These are phyloP conservation scores for Thaumatotibia leucotreta DNA, from an alignment of 1,140 invertebrate species.

Conservation along the genomic window DNA sequence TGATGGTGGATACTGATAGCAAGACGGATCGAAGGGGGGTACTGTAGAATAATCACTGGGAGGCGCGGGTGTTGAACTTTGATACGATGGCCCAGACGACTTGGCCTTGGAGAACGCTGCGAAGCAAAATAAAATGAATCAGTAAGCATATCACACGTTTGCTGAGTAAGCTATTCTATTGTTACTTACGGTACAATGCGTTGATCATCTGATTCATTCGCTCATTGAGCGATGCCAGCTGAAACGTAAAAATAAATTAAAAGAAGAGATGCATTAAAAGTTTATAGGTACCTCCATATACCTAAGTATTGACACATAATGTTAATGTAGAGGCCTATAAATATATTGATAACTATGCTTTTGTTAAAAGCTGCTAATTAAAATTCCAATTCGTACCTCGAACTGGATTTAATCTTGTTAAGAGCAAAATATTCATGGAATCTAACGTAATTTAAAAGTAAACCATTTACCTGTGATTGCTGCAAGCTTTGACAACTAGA, in stretches of 20 bases:
- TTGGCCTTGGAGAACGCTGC: neutral
- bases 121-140: neutral
- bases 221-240: constrained; percentile 56
- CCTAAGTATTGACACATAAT: too few relatives aligned
- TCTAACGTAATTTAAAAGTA: constrained; percentile 10
- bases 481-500: constrained; percentile 41
- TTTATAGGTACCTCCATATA: too few relatives aligned
- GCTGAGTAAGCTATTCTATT: neutral
- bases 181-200: constrained; percentile 56
- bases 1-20: constrained; percentile 26
- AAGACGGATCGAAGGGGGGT: constrained; percentile 29
- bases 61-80: neutral
- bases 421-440: constrained; percentile 4
- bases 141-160: neutral
- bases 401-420: too few relatives aligned
- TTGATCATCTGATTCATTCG: constrained; percentile 64
- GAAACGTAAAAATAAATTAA: constrained; percentile 22
- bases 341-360: too few relatives aligned
- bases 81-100: neutral
- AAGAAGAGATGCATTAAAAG: neutral
- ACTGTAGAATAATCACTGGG: neutral
- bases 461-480: constrained; percentile 50
- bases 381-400: too few relatives aligned
- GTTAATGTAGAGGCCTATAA: too few relatives aligned
- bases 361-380: too few relatives aligned